These are phyloP conservation scores for Schizothorax lantsangensis DNA, from an alignment of 2,797 vertebrate genomes.

Conservation along the genomic window DNA sequence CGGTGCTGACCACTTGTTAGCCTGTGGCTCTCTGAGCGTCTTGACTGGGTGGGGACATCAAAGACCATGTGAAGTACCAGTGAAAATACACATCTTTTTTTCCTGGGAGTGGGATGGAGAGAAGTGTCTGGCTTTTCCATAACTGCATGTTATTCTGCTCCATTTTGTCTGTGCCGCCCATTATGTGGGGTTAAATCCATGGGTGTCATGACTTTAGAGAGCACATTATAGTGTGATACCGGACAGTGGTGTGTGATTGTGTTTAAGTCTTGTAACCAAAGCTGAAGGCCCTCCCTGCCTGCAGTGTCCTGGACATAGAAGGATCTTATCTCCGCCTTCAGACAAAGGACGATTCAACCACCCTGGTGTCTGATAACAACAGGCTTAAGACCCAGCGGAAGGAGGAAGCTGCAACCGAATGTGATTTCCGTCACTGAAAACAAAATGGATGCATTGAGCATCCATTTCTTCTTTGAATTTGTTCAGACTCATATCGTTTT, in stretches of 20 bases:
- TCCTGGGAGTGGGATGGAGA: background rate
- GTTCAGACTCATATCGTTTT: background rate
- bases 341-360: conserved; percentile 65
- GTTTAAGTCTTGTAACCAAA: conserved; percentile 55
- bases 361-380: conserved; percentile 64
- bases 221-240: conserved; percentile 9
- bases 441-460: conserved; percentile 18
- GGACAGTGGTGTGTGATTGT: conserved; percentile 41
- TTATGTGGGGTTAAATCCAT: conserved; percentile 23
- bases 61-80: background rate
- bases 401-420: conserved; percentile 30
- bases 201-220: conserved; percentile 5
- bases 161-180: conserved; percentile 28
- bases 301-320: conserved; percentile 52
- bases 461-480: background rate
- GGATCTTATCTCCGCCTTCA: conserved; percentile 65
- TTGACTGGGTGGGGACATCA: conserved; percentile 34
- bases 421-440: conserved; percentile 44
- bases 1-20: conserved; percentile 52
- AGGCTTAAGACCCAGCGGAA: conserved; percentile 48
- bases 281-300: conserved; percentile 54
- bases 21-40: conserved; percentile 33
- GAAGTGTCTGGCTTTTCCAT: conserved; percentile 41
- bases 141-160: conserved; percentile 32
- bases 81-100: background rate